These are phyloP conservation scores for Trachops cirrhosus DNA, from an alignment of 2,797 vertebrate species.

Conservation along the genomic window DNA sequence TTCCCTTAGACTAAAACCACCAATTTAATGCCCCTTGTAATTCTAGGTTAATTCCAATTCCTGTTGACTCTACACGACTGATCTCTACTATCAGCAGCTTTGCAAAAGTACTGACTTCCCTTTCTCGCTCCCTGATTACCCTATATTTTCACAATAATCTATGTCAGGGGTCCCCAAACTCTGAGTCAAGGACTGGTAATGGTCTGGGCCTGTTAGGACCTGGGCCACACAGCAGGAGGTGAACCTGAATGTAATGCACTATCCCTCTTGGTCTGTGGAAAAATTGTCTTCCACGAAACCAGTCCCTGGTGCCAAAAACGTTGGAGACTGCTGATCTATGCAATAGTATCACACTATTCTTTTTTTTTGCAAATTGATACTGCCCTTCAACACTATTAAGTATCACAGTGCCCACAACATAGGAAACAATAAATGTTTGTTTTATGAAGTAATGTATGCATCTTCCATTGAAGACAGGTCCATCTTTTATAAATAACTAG, in stretches of 20 bases:
- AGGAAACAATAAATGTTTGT: not conserved
- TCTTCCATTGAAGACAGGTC: not conserved
- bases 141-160: not conserved
- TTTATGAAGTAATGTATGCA: not conserved
- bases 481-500: conserved; percentile 14
- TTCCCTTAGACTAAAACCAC: conserved; percentile 28
- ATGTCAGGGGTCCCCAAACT: not conserved
- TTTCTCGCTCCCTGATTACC: not conserved
- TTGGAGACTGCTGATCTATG: not conserved
- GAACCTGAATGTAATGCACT: not conserved
- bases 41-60: conserved; percentile 15
- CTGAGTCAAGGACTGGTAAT: no score
- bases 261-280: not conserved
- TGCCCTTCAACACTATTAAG: not conserved
- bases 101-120: not conserved
- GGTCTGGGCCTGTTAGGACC: not conserved
- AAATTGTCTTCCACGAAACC: not conserved
- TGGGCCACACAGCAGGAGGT: not conserved
- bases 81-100: not conserved
- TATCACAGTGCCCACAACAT: not conserved
- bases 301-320: not conserved
- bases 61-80: not conserved
- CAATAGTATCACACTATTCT: not conserved
- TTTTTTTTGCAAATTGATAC: not conserved
- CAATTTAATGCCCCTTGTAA: not conserved